Evolutionary conservation across 2,113 vertebrate species (phyloP).

Genomic region (Tor tambroides): DNA sequence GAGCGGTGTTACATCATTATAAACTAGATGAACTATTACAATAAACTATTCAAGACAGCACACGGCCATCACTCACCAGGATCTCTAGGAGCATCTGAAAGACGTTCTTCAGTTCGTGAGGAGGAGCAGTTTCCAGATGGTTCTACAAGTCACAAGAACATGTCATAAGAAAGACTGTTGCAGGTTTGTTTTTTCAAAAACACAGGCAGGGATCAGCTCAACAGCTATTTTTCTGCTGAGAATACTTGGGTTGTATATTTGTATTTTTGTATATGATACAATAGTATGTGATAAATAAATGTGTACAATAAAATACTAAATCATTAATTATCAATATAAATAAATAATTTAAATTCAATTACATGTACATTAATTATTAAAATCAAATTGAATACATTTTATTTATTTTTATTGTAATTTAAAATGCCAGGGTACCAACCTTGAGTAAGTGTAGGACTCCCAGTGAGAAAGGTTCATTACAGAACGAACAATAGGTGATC

Average conservation of each 20-base stretch:
- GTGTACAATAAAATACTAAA: no score
- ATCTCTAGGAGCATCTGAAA: constrained; percentile 97
- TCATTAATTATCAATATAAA: no score
- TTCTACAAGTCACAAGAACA: constrained; percentile 72
- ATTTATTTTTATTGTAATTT: no score
- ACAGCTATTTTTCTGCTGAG: no score
- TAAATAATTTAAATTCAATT: no score
- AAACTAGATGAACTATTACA: no score
- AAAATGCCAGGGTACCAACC: constrained; percentile 70
- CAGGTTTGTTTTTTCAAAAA: not conserved
- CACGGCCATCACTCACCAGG: constrained; percentile 77
- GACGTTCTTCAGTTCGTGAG: constrained; percentile 95
- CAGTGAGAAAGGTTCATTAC: constrained; percentile 93
- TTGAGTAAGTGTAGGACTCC: constrained; percentile 91
- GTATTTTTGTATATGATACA: no score
- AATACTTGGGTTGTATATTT: no score
- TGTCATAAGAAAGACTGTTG: not conserved
- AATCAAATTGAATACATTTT: no score
- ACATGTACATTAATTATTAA: no score
- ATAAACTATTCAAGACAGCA: not conserved
- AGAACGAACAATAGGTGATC: constrained; percentile 94
- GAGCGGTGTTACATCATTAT: constrained; percentile 14
- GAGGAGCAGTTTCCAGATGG: constrained; percentile 93
- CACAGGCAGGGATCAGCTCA: no score
- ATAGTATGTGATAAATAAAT: no score